Conservation (phyloP, 2,113 vertebrate genomes). For the Ochotona princeps region DNA sequence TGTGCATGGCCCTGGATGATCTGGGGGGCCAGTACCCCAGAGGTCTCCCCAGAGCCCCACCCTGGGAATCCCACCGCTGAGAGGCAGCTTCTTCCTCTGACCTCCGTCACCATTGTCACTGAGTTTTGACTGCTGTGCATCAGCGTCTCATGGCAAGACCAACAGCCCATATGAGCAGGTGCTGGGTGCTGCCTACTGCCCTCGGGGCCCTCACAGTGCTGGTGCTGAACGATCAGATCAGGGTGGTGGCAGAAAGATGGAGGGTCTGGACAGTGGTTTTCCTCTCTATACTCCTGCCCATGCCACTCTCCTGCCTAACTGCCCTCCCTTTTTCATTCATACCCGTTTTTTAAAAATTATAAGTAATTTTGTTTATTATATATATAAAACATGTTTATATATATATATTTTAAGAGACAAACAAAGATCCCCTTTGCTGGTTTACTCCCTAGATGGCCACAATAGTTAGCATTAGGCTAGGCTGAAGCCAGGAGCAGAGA, state of each 20-base stretch:
- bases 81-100: neutral
- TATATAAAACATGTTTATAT: too few relatives aligned
- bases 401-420: too few relatives aligned
- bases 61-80: neutral
- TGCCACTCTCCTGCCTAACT: neutral
- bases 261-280: accelerated
- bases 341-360: neutral
- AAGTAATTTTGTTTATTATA: too few relatives aligned
- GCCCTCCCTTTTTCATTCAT: neutral
- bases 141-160: neutral
- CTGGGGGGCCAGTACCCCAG: too few relatives aligned
- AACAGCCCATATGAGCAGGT: neutral
- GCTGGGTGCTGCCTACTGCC: neutral
- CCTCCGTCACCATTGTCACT: neutral
- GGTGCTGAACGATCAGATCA: neutral
- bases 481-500: too few relatives aligned
- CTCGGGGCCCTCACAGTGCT: neutral
- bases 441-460: too few relatives aligned
- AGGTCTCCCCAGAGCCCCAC: neutral
- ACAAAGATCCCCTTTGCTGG: too few relatives aligned
- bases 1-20: neutral
- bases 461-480: too few relatives aligned
- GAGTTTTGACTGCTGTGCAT: neutral
- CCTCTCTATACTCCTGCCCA: neutral
- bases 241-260: neutral